Evolutionary conservation across 2,888 invertebrate species (phyloP).

Genomic region (Synergus umbraculus): DNA sequence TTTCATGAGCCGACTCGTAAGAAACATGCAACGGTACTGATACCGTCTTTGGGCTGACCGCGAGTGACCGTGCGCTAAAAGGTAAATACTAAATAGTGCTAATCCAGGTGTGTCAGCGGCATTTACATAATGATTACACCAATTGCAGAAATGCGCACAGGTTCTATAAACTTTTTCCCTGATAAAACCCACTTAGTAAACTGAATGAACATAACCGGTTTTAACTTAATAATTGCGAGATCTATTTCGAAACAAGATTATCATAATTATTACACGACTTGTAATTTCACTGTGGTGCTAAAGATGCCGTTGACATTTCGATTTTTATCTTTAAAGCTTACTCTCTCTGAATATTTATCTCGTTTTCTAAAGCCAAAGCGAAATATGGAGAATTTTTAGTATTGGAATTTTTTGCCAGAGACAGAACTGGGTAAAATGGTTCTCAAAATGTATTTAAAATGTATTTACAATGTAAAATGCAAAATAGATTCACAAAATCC

Average conservation of each 20-base stretch:
- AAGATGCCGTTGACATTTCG: not conserved
- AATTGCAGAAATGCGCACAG: constrained; percentile 17
- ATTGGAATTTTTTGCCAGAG: too few relatives aligned
- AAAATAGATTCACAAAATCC: too few relatives aligned
- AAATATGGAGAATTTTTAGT: not conserved
- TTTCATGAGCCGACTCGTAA: constrained; percentile 43
- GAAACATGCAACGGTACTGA: constrained; percentile 64
- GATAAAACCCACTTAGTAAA: constrained; percentile 8
- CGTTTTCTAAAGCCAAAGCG: not conserved
- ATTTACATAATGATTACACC: constrained; percentile 58
- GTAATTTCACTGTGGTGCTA: not conserved
- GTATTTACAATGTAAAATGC: too few relatives aligned
- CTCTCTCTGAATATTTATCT: not conserved
- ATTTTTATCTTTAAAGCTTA: not conserved
- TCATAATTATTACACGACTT: not conserved
- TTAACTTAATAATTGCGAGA: not conserved
- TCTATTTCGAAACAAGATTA: constrained; percentile 14
- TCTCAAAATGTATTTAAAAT: too few relatives aligned
- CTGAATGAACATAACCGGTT: constrained; percentile 14
- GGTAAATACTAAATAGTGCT: constrained; percentile 62
- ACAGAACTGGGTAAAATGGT: too few relatives aligned
- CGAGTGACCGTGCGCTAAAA: constrained; percentile 66
- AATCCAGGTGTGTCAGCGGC: constrained; percentile 55
- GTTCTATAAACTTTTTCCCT: not conserved
- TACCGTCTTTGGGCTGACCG: constrained; percentile 62